Evolutionary conservation across 2,888 invertebrate genomes (phyloP), one percentile per base, ranked within the genome.

Genomic region (Scaptomyza tumidula): DNA sequence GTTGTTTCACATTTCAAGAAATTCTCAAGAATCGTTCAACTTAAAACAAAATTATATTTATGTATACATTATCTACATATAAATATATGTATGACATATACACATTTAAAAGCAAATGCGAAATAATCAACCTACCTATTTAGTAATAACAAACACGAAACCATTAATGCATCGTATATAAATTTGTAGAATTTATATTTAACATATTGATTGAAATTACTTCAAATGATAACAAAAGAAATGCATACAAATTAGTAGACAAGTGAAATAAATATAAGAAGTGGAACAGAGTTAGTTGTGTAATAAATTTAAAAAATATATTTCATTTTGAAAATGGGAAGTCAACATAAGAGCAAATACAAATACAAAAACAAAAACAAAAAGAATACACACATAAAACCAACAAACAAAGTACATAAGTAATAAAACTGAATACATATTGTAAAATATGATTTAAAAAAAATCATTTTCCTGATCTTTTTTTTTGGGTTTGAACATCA

Each of bases 71-170:
- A 43, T 14, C 19, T 60, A 33, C 50, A 75, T 45, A 27, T 39
- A 62, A 33, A 14, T 53, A 27, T 31, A 37, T 64, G 61, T 50
- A 54, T 55, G 49, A 72, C 57, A 73, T 53, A 53, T 49, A 76
- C 45, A 64, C 45, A 64, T 53, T 52, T 56, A 52, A 56, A 56
- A 65, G 43, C 60, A 85, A 71, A 73, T 67, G 70, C 76, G 62
- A 75, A 86, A 70, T 87, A 88, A 81, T 87, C 76, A 81, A 73
- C 81, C 86, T 88, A 83, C 78, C 88, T 78, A 86, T 68, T 86
- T 88, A 83, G 88, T 71, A 80, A 88, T 88, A 80, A 74, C 55
- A 82, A n/a, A 16, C 9, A 33, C 16, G 9, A 33, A 50, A 70
- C 60, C 60, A 72, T 44, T 63, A 74, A 83, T 46, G 63, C 67